These are phyloP conservation scores for Palloptera scutellata DNA, from an alignment of 2,888 invertebrate species.

Conservation along the genomic window DNA sequence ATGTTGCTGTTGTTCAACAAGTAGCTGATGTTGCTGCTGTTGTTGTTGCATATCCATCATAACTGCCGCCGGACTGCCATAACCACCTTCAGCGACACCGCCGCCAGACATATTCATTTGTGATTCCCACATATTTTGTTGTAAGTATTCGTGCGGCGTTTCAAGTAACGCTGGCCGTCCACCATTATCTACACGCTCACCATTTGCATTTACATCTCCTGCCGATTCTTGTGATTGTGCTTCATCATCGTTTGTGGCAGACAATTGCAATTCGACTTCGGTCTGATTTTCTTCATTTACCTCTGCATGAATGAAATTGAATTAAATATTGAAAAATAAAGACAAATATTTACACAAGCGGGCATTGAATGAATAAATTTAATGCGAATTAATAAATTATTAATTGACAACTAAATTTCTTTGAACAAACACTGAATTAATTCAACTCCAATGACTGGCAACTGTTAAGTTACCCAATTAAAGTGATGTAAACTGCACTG, in stretches of 20 bases:
- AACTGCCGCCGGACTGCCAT: not conserved
- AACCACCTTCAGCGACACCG: constrained; percentile 11
- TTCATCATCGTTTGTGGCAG: constrained; percentile 29
- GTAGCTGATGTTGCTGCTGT: constrained; percentile 39
- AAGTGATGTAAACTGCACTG: no score
- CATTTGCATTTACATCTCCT: not conserved
- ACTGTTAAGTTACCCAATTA: no score
- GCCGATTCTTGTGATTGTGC: constrained; percentile 20
- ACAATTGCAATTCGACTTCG: constrained; percentile 16
- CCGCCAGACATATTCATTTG: constrained; percentile 21
- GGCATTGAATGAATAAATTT: no score
- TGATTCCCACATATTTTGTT: constrained; percentile 49
- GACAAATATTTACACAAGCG: constrained; percentile 23
- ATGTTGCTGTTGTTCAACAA: constrained; percentile 38
- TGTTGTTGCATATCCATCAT: constrained; percentile 35
- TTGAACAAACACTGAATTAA: no score
- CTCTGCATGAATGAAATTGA: constrained; percentile 8
- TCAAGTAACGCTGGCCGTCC: constrained; percentile 53
- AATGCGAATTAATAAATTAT: no score
- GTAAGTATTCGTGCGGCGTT: constrained; percentile 54
- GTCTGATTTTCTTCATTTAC: constrained; percentile 22
- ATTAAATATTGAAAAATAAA: constrained; percentile 26
- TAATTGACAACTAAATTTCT: no score
- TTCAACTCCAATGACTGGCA: no score
- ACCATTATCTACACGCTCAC: not conserved